Base-by-base conservation (phyloP, 2,888 invertebrate genomes). In the Nymphalis polychloros region DNA sequence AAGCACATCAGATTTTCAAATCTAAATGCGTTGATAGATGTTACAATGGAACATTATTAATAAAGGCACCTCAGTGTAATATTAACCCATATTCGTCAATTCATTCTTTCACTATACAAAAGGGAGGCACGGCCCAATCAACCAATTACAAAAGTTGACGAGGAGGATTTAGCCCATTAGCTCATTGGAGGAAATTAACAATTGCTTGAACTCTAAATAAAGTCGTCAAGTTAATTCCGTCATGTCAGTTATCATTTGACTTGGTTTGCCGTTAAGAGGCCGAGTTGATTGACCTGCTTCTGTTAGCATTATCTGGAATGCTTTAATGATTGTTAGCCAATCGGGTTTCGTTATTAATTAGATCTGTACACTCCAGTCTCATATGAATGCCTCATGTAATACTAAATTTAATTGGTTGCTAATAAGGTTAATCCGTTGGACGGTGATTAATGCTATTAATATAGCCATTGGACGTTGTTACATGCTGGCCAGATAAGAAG, bases 141-240 rank as follows among this genome's bases (percentile, higher is more conserved):
- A 89, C 86, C 88, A 89, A 89, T 89, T 88, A 89, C 85, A 83
- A 83, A 84, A 81, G 78, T 82, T 84, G 79, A 82, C 81, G 78
- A 80, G 84, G 90, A 90, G 91, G 91, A 92, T 91, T 92, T 88
- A 85, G 84, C 78, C 92, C 88, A 91, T 91, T 92, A 91, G 88
- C 81, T 87, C 87, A 89, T 88, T 87, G 90, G 81, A 91, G 91
- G 91, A 90, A 92, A 92, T 92, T 92, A 91, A 92, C 91, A 91
- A 91, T 92, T 91, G 90, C 89, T 86, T 84, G 81, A 82, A 85
- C 88, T 86, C 86, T 83, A 89, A 90, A 91, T 91, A 89, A 87
- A 88, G 87, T 88, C 86, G 88, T 88, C 89, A 84, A 87, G 83
- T 87, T 85, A 88, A 89, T 88, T 84, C 84, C 75, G 82, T 82